phyloP scores from a whole-genome alignment of 2,797 vertebrate species.

The Dendrocincla fuliginosa region DNA sequence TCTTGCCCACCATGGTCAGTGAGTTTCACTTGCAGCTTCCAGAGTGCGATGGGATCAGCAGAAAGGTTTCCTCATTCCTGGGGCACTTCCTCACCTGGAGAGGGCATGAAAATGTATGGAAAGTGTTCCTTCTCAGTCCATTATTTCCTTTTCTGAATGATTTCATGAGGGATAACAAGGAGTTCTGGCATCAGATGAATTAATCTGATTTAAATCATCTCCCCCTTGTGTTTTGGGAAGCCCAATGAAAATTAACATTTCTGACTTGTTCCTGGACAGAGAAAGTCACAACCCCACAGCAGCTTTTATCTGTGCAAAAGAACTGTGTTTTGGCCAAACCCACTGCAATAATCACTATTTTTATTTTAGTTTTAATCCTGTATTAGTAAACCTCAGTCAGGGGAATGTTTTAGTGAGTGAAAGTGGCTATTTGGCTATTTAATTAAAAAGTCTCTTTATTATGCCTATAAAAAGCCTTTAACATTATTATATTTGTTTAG shows the following conservation, averaged over 20 bases:
- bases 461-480: background rate
- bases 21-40: background rate
- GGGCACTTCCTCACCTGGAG: background rate
- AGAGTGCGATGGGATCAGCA: background rate
- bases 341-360: background rate
- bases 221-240: background rate
- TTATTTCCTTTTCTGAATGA: background rate
- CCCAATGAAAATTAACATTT: background rate
- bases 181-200: background rate
- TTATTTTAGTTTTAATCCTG: background rate
- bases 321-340: background rate
- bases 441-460: background rate
- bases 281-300: background rate
- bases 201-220: background rate
- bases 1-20: background rate
- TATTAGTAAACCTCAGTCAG: background rate
- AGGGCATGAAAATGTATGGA: background rate
- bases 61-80: background rate
- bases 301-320: background rate
- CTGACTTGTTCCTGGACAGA: background rate
- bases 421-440: background rate
- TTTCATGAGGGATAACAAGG: background rate
- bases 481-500: background rate
- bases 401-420: background rate
- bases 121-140: background rate